Percentiles rank a stretch among this genome's conserved stretches.
phyloP scores from a whole-genome alignment of 2,113 vertebrate species.

The Tetrax tetrax region DNA sequence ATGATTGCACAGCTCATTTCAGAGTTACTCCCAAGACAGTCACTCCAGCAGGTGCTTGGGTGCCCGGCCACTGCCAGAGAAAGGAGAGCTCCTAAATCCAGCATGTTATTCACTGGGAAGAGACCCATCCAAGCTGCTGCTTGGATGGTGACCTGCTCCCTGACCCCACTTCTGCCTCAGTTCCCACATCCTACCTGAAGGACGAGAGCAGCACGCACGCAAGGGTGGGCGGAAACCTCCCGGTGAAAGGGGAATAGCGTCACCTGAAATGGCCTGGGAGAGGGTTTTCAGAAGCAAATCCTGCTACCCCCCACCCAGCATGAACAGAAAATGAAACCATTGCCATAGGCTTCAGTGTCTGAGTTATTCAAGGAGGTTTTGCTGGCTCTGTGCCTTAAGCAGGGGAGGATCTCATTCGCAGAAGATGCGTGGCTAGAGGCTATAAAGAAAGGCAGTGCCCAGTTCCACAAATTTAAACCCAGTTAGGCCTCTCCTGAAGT shows the following conservation, averaged over 20 bases:
- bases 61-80: neutral
- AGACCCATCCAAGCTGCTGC: neutral
- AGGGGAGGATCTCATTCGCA: neutral
- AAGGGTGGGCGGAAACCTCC: neutral
- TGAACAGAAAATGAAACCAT: neutral
- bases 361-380: neutral
- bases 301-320: neutral
- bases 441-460: neutral
- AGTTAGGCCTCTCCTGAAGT: neutral
- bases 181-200: neutral
- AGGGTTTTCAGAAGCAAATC: neutral
- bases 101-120: neutral
- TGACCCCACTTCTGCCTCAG: neutral
- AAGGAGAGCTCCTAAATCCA: neutral
- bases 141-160: neutral
- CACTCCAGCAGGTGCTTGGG: neutral
- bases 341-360: fast-evolving
- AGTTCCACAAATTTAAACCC: neutral
- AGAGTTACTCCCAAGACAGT: neutral
- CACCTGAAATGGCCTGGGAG: neutral
- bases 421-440: neutral
- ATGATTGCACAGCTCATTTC: neutral
- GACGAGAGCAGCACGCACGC: fast-evolving
- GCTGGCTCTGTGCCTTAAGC: neutral
- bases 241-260: neutral